phyloP scores from a whole-genome alignment of 2,113 vertebrate species.

The Cyanoramphus novaezelandiae region DNA sequence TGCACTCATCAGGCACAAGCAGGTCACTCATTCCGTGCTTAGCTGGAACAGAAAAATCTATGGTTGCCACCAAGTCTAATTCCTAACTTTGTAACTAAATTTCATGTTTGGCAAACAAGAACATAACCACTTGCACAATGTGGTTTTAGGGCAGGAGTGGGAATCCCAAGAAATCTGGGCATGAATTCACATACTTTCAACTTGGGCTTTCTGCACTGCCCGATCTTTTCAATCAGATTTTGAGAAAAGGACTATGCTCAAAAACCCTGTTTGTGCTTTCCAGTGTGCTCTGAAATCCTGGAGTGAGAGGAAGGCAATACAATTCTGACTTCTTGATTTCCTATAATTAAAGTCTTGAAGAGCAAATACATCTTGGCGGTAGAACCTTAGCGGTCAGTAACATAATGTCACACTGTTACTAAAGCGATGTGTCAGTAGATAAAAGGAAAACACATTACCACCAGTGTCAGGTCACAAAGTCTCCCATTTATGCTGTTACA shows the following conservation, averaged over 20 bases:
- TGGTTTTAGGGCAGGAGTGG: conserved; percentile 19
- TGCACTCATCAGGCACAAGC: not conserved
- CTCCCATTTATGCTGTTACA: not conserved
- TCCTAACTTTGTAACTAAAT: conserved; percentile 51
- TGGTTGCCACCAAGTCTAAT: conserved; percentile 46
- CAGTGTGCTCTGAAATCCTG: not conserved
- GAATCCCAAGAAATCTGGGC: conserved; percentile 54
- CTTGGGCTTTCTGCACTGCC: not conserved
- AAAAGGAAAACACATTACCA: not conserved
- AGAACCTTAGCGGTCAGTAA: not conserved
- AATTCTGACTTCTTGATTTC: not conserved
- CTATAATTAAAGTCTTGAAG: not conserved
- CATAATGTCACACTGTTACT: not conserved
- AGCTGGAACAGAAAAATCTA: not conserved
- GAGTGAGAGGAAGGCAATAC: not conserved
- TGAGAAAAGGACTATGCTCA: not conserved
- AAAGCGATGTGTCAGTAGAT: not conserved
- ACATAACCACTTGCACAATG: conserved; percentile 59
- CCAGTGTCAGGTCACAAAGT: not conserved
- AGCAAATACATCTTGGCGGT: not conserved
- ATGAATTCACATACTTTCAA: not conserved
- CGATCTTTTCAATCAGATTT: not conserved
- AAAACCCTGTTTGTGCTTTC: not conserved
- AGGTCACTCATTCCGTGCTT: not conserved
- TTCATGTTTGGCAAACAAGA: conserved; percentile 55